phyloP scores from a whole-genome alignment of 2,888 invertebrate genomes.

The Spialia ferax region DNA sequence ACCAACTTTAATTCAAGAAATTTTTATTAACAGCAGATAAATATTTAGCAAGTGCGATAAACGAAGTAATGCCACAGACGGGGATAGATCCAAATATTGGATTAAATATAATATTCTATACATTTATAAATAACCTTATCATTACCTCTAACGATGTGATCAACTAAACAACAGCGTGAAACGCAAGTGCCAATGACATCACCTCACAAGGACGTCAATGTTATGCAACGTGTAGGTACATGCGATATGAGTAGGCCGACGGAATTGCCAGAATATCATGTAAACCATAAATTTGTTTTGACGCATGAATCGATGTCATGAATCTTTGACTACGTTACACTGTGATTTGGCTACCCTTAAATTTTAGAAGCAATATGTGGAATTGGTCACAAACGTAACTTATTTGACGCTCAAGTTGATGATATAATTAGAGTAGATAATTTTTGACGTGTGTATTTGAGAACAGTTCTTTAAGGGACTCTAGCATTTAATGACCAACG shows the following conservation, averaged over 20 bases:
- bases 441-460: no score
- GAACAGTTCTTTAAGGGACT: no score
- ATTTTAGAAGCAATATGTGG: neutral
- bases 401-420: neutral
- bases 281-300: conserved; percentile 9
- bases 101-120: neutral
- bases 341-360: neutral
- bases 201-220: conserved; percentile 62
- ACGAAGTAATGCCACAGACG: neutral
- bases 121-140: conserved; percentile 36
- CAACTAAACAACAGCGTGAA: conserved; percentile 17
- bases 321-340: neutral
- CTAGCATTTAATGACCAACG: neutral
- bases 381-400: neutral
- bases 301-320: neutral
- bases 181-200: conserved; percentile 58
- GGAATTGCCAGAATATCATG: conserved; percentile 32
- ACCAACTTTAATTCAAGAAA: no score
- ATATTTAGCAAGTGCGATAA: neutral
- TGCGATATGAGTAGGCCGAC: conserved; percentile 36
- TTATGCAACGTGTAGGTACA: conserved; percentile 56
- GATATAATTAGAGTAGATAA: no score
- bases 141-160: conserved; percentile 22
- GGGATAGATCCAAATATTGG: neutral
- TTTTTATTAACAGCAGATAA: no score